Base-by-base conservation (phyloP, 2,888 invertebrate genomes). In the Drosophila limbata region DNA sequence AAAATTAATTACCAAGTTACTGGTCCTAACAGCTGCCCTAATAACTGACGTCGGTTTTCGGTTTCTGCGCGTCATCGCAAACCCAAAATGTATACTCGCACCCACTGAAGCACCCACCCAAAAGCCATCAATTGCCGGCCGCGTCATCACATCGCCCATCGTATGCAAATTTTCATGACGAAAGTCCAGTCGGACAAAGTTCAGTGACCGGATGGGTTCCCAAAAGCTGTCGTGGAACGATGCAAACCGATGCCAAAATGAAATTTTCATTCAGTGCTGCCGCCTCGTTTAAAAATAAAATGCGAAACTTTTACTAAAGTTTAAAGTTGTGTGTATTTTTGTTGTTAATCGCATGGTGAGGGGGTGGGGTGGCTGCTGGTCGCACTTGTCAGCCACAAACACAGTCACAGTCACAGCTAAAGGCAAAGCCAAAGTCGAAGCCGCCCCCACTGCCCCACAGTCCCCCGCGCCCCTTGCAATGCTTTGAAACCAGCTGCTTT, bases 151-250 rank as follows among this genome's bases (percentile, higher is more conserved):
- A 60, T 15, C 77, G 57, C 50, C 62, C 25, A 25, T 5, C 83
- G 81, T 84, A 87, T 87, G 85, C 80, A 73, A 75, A 74, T 82
- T 78, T 89, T 82, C 74, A 53, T 89, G 85, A 89, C 85, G 85
- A 84, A 88, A 87, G 89, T 87, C 89, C 89, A 84, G 65, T 89
- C 88, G 89, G 88, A 84, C 82, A 87, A 89, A 89, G 85, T 87
- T 86, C 85, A 88, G 50, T 72, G 88, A 89, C 84, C 84, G 77
- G 13, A 25, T 28, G 28, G 28, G 8, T 42, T 45, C 48, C 64
- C 67, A 47, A 63, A 61, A 65, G 66, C 66, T 17, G 31, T 50
- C 21, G 55, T 60, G 53, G 61, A 51, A 62, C 37, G 56, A 37
- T 13, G 37, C 37, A 25, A 37, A 28, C 15, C 45, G 37, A 47